Percentiles rank a stretch among this genome's conserved stretches.
Conservation (phyloP, 2,113 vertebrate species). For the Enhydra lutris region DNA sequence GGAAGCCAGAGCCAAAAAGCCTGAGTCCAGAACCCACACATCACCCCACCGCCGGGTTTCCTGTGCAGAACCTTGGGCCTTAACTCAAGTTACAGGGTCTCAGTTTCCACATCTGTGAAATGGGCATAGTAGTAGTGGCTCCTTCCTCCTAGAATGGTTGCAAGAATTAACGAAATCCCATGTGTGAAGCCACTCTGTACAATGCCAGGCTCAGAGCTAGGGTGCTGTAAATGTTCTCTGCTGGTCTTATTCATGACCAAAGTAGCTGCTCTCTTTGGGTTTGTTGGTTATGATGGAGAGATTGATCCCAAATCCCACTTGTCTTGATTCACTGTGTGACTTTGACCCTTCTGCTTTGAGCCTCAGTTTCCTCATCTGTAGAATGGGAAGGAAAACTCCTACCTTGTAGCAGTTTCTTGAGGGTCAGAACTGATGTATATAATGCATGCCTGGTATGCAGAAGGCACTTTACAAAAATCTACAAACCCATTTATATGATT, state of each 20-base stretch:
- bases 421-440: accelerated
- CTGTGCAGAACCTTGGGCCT: neutral
- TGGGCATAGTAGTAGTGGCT: neutral
- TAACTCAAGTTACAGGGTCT: neutral
- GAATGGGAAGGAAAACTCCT: neutral
- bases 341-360: neutral
- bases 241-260: neutral
- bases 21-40: neutral
- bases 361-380: neutral
- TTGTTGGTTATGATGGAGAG: neutral
- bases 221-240: neutral
- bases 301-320: neutral
- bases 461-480: neutral
- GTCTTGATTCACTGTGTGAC: neutral
- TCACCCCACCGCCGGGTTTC: neutral
- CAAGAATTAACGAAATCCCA: neutral
- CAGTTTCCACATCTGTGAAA: neutral
- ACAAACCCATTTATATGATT: neutral
- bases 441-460: accelerated
- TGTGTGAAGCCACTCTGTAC: neutral
- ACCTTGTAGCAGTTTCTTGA: neutral
- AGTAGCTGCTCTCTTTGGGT: neutral
- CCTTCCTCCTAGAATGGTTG: neutral
- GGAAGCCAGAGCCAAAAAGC: neutral
- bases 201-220: neutral